These are phyloP conservation scores for Lampropteryx suffumata DNA, from an alignment of 2,888 invertebrate species.

Conservation along the genomic window DNA sequence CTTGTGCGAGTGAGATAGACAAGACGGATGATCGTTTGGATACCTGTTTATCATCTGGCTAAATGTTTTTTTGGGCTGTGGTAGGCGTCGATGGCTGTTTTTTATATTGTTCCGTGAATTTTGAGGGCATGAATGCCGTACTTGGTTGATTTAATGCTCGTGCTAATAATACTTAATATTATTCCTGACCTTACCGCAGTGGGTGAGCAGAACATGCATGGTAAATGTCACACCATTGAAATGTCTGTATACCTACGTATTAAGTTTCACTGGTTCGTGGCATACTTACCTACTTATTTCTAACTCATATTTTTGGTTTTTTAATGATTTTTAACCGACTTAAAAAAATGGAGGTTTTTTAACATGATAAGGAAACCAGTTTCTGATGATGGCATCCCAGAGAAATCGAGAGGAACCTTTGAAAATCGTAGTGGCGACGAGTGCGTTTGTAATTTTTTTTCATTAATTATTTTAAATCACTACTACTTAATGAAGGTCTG, in stretches of 20 bases:
- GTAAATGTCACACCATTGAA: slow-evolving; percentile 1
- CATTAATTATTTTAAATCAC: too few relatives aligned
- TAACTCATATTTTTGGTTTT: too few relatives aligned
- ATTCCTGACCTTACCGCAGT: slow-evolving; percentile 14
- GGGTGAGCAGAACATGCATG: slow-evolving; percentile 6
- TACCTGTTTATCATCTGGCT: slow-evolving; percentile 78
- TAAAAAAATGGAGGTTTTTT: too few relatives aligned
- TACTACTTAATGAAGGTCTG: too few relatives aligned
- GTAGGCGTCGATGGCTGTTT: slow-evolving; percentile 70
- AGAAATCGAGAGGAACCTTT: too few relatives aligned
- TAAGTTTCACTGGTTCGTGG: too few relatives aligned
- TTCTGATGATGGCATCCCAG: too few relatives aligned
- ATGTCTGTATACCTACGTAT: too few relatives aligned
- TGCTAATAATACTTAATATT: slow-evolving; percentile 19
- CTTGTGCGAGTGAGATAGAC: slow-evolving; percentile 44
- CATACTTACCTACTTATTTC: neutral
- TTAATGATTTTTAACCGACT: too few relatives aligned
- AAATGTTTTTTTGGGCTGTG: slow-evolving; percentile 60
- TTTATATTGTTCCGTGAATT: slow-evolving; percentile 65
- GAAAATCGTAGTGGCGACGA: too few relatives aligned
- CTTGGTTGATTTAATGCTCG: slow-evolving; percentile 29
- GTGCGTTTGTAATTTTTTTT: too few relatives aligned
- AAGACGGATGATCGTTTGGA: slow-evolving; percentile 62
- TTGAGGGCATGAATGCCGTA: slow-evolving; percentile 49
- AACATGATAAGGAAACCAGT: too few relatives aligned